Evolutionary conservation across 2,888 invertebrate species (phyloP), one percentile per base, ranked within the genome.

Genomic region (Taenaris catops): DNA sequence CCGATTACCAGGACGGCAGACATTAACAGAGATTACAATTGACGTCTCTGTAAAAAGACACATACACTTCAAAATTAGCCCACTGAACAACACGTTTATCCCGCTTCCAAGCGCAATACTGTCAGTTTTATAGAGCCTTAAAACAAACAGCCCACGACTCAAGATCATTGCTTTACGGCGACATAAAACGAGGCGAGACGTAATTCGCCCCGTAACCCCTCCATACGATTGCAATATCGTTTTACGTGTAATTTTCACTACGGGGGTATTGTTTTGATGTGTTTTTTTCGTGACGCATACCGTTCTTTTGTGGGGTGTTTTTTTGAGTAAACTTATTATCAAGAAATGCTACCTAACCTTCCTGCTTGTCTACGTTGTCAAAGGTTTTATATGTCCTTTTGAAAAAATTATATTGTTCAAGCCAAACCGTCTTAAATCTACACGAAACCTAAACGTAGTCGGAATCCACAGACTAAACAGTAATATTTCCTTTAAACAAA

Each of bases 241-340:
- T 49, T 40, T 41, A 46, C 49, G 46, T 49, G 54, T 50, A 49
- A 55, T 55, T 55, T 51, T 52, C 46, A 48, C 55, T 48, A 49
- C 52, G 56, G 49, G 53, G 53, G 52, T 47, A 55, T 55, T 48
- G 53, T 49, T 46, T 43, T 43, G 44, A 46, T 33, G 26, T 25
- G 20, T 10, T 25, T 9, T 9, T 21, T 34, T 28, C 36, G 46
- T 43, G 21, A 25, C 32, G 14, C 17, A 14, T 9, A 10, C 4
- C 19, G 14, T 25, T 4, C 18, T 35, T 24, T 29, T 19, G 29
- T 29, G 24, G 18, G 24, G 17, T 24, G 27, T 17, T 11, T 23
- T 14, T 16, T 11, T 34, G n/a, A n/a, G n/a, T n/a, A n/a, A n/a
- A n/a, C n/a, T n/a, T n/a, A n/a, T n/a, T n/a, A n/a, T n/a, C n/a